A percentile compares a stretch with the other conserved stretches of the same genome.
phyloP scores from a whole-genome alignment of 2,888 invertebrate genomes.

The Chrysopilus asiliformis region DNA sequence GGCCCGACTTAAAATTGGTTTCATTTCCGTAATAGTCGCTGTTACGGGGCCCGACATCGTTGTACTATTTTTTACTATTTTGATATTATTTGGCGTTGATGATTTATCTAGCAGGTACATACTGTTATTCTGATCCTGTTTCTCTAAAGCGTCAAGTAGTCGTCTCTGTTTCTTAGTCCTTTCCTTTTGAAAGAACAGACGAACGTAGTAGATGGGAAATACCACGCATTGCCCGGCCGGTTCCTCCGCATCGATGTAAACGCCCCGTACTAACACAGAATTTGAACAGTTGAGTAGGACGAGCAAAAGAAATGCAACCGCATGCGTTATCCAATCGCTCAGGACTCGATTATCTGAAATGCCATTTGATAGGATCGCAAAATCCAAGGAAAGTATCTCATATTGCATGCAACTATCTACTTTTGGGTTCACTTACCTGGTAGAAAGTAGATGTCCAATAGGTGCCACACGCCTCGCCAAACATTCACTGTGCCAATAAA shows the following conservation, averaged over 20 bases:
- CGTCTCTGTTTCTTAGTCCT: slow-evolving; percentile 45
- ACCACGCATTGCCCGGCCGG: slow-evolving; percentile 69
- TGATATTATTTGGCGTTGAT: slow-evolving; percentile 12
- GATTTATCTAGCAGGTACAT: slow-evolving; percentile 13
- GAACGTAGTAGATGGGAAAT: slow-evolving; percentile 70
- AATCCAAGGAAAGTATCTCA: neutral
- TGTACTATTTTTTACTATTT: slow-evolving; percentile 12
- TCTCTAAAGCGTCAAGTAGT: slow-evolving; percentile 21
- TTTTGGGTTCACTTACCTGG: slow-evolving; percentile 43
- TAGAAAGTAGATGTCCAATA: slow-evolving; percentile 63
- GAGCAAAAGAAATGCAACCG: slow-evolving; percentile 57
- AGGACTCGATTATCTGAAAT: slow-evolving; percentile 37
- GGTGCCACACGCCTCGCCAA: slow-evolving; percentile 78
- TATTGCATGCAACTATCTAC: neutral
- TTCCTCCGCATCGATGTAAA: slow-evolving; percentile 78
- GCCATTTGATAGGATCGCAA: neutral
- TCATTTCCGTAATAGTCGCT: slow-evolving; percentile 7
- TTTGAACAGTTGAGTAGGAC: slow-evolving; percentile 75
- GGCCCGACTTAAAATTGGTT: slow-evolving; percentile 9
- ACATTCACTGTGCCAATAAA: slow-evolving; percentile 74
- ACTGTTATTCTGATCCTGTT: slow-evolving; percentile 17
- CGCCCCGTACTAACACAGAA: slow-evolving; percentile 72
- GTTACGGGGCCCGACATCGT: neutral
- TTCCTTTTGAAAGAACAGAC: slow-evolving; percentile 60
- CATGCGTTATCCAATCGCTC: slow-evolving; percentile 71